Evolutionary conservation across 1,140 invertebrate species (phyloP).

Genomic region (Drosophila jambulina): DNA sequence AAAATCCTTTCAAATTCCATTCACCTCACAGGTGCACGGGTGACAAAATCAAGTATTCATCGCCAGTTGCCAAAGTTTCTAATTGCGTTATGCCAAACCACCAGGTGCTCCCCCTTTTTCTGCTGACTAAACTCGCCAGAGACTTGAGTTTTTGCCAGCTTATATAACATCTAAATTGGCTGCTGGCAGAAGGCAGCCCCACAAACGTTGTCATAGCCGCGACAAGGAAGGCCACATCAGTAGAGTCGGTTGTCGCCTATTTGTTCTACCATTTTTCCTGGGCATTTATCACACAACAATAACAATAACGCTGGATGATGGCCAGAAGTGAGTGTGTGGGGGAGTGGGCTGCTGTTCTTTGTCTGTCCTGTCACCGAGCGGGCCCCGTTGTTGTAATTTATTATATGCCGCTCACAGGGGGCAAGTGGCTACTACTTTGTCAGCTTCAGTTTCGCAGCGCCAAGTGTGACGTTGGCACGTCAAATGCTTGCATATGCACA

Average conservation of each 20-base stretch:
- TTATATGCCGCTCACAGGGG: conserved; percentile 67
- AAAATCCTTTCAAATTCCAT: conserved; percentile 10
- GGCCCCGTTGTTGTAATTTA: conserved; percentile 65
- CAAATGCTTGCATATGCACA: conserved; percentile 59
- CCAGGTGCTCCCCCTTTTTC: neutral
- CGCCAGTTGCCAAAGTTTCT: conserved; percentile 1
- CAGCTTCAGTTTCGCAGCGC: conserved; percentile 28
- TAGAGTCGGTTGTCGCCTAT: conserved; percentile 38
- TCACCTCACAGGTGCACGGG: neutral
- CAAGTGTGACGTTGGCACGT: conserved; percentile 69
- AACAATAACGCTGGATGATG: conserved; percentile 41
- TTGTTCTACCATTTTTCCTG: conserved; percentile 49
- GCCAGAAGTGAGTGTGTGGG: conserved; percentile 2
- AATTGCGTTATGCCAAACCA: conserved; percentile 6
- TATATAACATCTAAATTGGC: conserved; percentile 46
- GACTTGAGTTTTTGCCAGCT: conserved; percentile 9
- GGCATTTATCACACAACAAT: conserved; percentile 52
- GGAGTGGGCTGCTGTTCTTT: conserved; percentile 41
- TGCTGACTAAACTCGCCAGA: conserved; percentile 9
- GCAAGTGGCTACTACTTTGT: conserved; percentile 57
- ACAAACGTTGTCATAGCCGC: conserved; percentile 13
- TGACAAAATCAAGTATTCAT: conserved; percentile 1
- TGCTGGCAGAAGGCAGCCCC: conserved; percentile 1
- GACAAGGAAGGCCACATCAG: conserved; percentile 43
- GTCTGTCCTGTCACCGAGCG: conserved; percentile 62